phyloP scores from a whole-genome alignment of 2,888 invertebrate genomes.

The Rosalia funebris region DNA sequence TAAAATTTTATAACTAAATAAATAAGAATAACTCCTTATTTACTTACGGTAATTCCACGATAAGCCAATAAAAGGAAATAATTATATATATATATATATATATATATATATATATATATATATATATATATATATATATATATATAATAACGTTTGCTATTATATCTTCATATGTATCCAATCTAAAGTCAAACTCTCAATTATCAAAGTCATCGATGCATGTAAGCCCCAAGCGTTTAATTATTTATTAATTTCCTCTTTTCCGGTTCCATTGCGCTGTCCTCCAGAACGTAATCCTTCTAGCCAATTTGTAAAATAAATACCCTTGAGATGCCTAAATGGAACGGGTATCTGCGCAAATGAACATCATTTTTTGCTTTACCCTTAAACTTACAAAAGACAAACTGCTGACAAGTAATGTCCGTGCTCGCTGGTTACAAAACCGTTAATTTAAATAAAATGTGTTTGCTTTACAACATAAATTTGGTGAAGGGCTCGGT shows the following conservation, averaged over 20 bases:
- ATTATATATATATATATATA: not conserved
- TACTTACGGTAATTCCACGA: too few relatives aligned
- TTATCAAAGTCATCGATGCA: constrained; percentile 53
- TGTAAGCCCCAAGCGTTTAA: constrained; percentile 51
- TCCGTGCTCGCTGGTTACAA: too few relatives aligned
- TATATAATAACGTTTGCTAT: not conserved
- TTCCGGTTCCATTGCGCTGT: constrained; percentile 42
- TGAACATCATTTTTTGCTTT: too few relatives aligned
- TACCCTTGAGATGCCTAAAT: too few relatives aligned
- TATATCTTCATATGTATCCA: not conserved
- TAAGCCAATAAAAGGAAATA: not conserved
- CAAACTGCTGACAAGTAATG: too few relatives aligned
- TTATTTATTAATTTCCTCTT: constrained; percentile 57
- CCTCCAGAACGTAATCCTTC: constrained; percentile 4
- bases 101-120: not conserved
- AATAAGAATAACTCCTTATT: too few relatives aligned
- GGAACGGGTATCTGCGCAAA: too few relatives aligned
- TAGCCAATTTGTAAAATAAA: constrained; percentile 6
- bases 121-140: not conserved
- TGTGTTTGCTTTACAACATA: not conserved
- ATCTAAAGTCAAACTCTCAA: constrained; percentile 52
- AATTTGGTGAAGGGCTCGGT: not conserved
- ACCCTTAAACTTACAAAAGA: too few relatives aligned
- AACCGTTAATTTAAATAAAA: constrained; percentile 2
- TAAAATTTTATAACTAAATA: too few relatives aligned